Evolutionary conservation across 2,113 vertebrate species (phyloP).

Genomic region (Callionymus lyra): DNA sequence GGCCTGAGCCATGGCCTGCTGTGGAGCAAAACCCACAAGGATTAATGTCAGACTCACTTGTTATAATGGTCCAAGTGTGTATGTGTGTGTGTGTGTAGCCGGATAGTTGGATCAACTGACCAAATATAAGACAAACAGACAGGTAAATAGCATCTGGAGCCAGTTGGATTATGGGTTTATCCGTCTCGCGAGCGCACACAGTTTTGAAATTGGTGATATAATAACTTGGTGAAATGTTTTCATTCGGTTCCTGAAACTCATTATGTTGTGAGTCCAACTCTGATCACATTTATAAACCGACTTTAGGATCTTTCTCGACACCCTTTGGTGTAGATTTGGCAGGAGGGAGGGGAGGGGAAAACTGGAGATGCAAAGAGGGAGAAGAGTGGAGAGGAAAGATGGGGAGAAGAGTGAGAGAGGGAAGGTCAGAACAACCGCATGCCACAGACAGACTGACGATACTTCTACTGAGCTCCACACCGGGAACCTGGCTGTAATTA

Average conservation of each 20-base stretch:
- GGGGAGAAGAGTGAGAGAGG: constrained; percentile 19
- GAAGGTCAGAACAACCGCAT: constrained; percentile 57
- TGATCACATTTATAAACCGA: too few species aligned
- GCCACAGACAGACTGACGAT: constrained; percentile 69
- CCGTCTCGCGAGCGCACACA: constrained; percentile 17
- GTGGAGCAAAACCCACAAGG: constrained; percentile 17
- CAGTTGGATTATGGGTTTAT: constrained; percentile 12
- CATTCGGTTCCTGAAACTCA: too few species aligned
- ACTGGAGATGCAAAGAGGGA: constrained; percentile 15
- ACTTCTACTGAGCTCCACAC: constrained; percentile 60
- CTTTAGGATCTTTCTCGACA: too few species aligned
- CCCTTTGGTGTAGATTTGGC: too few species aligned
- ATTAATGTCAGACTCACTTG: constrained; percentile 28
- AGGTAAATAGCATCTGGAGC: constrained; percentile 29
- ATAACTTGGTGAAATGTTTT: background rate
- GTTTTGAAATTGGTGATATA: constrained; percentile 8
- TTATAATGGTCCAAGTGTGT: constrained; percentile 12
- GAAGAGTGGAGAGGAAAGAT: constrained; percentile 25
- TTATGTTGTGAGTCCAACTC: too few species aligned
- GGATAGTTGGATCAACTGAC: background rate
- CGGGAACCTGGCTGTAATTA: constrained; percentile 64
- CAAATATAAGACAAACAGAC: constrained; percentile 9
- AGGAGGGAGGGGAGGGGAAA: constrained; percentile 26
- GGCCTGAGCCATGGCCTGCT: constrained; percentile 16
- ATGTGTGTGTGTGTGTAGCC: constrained; percentile 12